These are phyloP conservation scores for Sturnus vulgaris DNA, from an alignment of 2,113 vertebrate genomes.

Conservation along the genomic window DNA sequence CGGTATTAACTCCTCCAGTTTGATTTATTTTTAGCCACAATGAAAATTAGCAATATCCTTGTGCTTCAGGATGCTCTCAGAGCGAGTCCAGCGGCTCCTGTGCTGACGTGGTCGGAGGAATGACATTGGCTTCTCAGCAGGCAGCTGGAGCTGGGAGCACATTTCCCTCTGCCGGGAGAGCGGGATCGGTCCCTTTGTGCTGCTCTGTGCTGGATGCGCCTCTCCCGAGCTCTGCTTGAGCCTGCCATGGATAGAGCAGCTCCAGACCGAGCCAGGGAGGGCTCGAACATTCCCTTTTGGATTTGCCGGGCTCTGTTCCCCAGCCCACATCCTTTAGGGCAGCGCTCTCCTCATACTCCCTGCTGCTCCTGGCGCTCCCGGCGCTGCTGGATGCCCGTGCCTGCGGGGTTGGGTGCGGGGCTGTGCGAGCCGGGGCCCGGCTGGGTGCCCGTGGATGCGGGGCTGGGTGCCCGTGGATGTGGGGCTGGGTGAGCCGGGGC, in stretches of 20 bases:
- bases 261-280: neutral
- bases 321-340: neutral
- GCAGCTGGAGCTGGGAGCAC: neutral
- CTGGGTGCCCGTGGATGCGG: neutral
- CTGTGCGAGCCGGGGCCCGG: neutral
- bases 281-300: neutral
- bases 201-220: rapidly evolving
- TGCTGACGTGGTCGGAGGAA: neutral
- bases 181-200: neutral
- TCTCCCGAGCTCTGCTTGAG: neutral
- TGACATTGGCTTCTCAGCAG: neutral
- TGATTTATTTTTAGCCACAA: neutral
- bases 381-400: neutral
- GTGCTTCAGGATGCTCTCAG: neutral
- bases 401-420: neutral
- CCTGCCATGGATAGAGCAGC: neutral
- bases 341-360: neutral
- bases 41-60: neutral
- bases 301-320: rapidly evolving
- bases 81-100: neutral
- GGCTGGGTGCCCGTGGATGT: neutral
- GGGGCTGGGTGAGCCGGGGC: neutral
- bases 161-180: rapidly evolving
- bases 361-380: neutral
- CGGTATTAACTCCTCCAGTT: neutral